phyloP scores from a whole-genome alignment of 2,888 invertebrate genomes.

The Atherix ibis region DNA sequence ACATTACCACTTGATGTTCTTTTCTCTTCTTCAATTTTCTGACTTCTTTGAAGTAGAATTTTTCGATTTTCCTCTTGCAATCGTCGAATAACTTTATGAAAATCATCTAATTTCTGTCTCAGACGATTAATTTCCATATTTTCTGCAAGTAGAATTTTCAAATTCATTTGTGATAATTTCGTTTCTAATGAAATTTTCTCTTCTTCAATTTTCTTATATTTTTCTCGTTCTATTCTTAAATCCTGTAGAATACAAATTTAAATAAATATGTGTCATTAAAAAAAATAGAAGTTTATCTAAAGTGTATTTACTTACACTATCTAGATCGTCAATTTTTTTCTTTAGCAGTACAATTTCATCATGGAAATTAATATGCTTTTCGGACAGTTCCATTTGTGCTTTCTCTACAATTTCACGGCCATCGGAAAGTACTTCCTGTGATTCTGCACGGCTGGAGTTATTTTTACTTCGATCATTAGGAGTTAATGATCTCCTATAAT shows the following conservation, averaged over 20 bases:
- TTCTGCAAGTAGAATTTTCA: conserved; percentile 7
- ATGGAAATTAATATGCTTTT: conserved; percentile 1
- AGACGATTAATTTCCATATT: conserved; percentile 9
- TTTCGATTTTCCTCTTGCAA: conserved; percentile 5
- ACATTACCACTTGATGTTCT: no score
- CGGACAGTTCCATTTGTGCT: conserved; percentile 2
- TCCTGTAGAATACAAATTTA: conserved; percentile 3
- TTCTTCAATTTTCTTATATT: background rate
- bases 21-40: conserved; percentile 5
- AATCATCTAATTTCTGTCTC: conserved; percentile 8
- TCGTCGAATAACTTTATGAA: conserved; percentile 1
- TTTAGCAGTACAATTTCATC: background rate
- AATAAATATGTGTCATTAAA: background rate
- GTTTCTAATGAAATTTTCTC: conserved; percentile 7
- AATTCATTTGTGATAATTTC: conserved; percentile 7
- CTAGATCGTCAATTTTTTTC: conserved; percentile 1
- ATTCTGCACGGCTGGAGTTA: background rate
- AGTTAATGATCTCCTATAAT: no score
- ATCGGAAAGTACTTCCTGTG: background rate
- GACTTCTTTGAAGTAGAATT: conserved; percentile 4
- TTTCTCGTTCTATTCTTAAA: conserved; percentile 4
- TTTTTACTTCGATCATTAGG: conserved; percentile 4
- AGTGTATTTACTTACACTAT: background rate
- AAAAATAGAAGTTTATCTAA: background rate
- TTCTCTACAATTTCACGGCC: conserved; percentile 1